Base-by-base conservation (phyloP, 2,797 vertebrate genomes). In the Catamblyrhynchus diadema region DNA sequence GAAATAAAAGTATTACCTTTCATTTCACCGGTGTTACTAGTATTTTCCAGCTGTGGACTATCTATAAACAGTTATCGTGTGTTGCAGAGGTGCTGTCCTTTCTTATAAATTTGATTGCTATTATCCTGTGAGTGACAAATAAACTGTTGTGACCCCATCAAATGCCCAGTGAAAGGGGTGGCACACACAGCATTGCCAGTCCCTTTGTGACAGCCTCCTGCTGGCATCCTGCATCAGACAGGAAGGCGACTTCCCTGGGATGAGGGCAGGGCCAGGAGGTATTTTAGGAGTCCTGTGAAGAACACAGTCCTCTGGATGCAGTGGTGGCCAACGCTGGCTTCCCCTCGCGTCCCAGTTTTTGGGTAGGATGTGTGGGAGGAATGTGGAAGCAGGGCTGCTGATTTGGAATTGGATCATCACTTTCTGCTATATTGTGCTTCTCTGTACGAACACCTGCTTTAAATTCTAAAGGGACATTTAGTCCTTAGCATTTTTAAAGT, bases 401-500 rank as follows among this genome's bases (percentile, higher is more conserved):
- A 51, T 73, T 57, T 47, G 64, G 66, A 77, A 67, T 23, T 47
- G 78, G 73, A 88, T 86, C 64, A 62, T 44, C 2, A 6, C 48
- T 93, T 88, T 95, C 67, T 86, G 66, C 71, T 84, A 61, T 73
- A 73, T 60, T 82, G 78, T 82, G 53, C 53, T 83, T 81, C 82
- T 73, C 64, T 42, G 48, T 77, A 71, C 0, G 13, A 86, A 90
- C 80, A 86, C 66, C 70, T 78, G 62, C 56, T 91, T 95, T 85
- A 82, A 88, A 95, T 95, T 94, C 81, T 48, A 79, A 72, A 57
- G 80, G 65, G 67, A 93, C 71, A 67, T 77, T 69, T 28, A 72
- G 91, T 93, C 54, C 79, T 71, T 78, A 78, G 57, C 39, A 70
- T 91, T 94, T 95, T 77, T 37, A 81, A 94, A 90, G 73, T 64